Evolutionary conservation across 1,140 invertebrate species (phyloP), one percentile per base, ranked within the genome.

Genomic region (Gyrodactylus bullatarudis): DNA sequence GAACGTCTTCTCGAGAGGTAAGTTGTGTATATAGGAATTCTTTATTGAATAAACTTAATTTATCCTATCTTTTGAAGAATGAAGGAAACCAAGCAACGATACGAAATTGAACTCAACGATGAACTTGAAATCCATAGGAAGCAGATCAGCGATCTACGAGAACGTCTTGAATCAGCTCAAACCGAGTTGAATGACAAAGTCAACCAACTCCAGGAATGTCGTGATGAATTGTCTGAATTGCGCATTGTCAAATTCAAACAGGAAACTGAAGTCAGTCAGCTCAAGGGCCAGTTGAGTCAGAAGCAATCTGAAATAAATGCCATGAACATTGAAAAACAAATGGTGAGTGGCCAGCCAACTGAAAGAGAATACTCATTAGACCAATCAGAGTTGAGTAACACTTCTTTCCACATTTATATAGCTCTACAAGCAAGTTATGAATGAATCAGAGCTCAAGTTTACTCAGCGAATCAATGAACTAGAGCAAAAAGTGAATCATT

Each of bases 91-190:
- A 84, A 91, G 78, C 91, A 96, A 78, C 83, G 89, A 75, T 88
- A 89, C n/a, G 92, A 97, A 82, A 87, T 91, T 76, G 93, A 98
- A 78, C 89, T 91, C 78, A 87, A 89, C 77, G 91, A 96, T 81
- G 92, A 97, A 78, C 84, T 90, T 74, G 91, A 94, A 78, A 82
- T 92, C 0, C 90, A 93, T 78, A 89, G 93, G 78, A 85, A 90
- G 75, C 89, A 91, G 81, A 85, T 93, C 75, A 89, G 89, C 69
- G 91, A 96, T 78, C 89, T 91, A 76, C 95, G 93, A 81, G 87
- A 91, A 84, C 91, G 92, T 81, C 77, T 92, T 23, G 89, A 93
- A 75, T 85, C 87, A 0, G 80, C 91, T 26, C 89, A 93, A 79
- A 78, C 79, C 71, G 82, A 84, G 73, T 76, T 77, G 20, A 27